Evolutionary conservation across 1,140 invertebrate genomes (phyloP), one percentile per base, ranked within the genome.

Genomic region (Trachelipus rathkii): DNA sequence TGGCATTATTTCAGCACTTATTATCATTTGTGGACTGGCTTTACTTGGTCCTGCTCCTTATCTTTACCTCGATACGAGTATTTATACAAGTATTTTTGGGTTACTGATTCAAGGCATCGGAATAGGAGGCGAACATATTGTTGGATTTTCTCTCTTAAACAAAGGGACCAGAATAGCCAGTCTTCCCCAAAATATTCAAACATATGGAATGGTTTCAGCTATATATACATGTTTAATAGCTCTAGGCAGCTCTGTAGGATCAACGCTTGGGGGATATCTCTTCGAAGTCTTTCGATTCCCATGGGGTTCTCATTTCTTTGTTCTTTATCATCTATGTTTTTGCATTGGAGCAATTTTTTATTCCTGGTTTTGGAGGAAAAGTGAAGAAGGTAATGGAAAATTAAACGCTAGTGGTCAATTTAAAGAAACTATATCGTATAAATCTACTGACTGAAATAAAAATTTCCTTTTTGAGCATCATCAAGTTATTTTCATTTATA

Each of bases 141-240:
- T 92, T 0, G 92, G 91, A 13, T 95, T 94, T 83, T 89, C 92
- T n/a, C 92, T 93, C 83, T 91, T 91, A n/a, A 86, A 94, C 0
- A 87, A 88, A 77, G 92, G 91, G 21, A 88, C 91, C 0, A 88
- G 93, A 82, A 84, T 87, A 0, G 86, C 89, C 76, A 92, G 92
- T 10, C 90, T 93, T 81, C 90, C 92, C 0, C 92, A 94, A 83
- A 92, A 90, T 75, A 86, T 94, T 45, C 90, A 92, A 83, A 95
- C 93, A 0, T 94, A 93, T 79, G 92, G 92, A 0, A 84, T 95
- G 44, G 90, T 95, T 70, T 94, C 93, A 4, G 92, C 91, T 1
- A 86, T 95, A 66, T 94, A 93, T 92, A 93, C 93, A 0, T 93
- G 92, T 11, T 90, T 91, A 0, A 94, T 94, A 83, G 93, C 93